Evolutionary conservation across 1,140 invertebrate genomes (phyloP), one percentile per base, ranked within the genome.

Genomic region (Melanaphis sacchari): DNA sequence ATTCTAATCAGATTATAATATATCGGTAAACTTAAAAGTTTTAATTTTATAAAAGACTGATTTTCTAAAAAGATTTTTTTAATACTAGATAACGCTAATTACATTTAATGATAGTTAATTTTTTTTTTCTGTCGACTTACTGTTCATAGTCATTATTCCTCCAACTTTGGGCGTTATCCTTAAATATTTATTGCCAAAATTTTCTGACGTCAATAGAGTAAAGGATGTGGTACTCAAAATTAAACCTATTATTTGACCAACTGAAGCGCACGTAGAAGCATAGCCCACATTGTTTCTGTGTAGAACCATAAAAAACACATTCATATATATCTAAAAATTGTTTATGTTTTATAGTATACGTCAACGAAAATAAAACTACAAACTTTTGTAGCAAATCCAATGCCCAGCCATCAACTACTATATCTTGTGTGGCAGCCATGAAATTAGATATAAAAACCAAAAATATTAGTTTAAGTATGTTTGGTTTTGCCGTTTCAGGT

Each of bases 401-500:
- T 3, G 99, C 99, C 99, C 99, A 99, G 9, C 99, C 99, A 96
- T 99, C 99, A 1, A 99, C 99, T 90, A 99, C 99, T 95, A 99
- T 99, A 95, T 99, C 99, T 96, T 99, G 99, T 36, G 99, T 99
- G 2, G 99, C 99, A 15, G 99, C 99, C 90, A 99, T 96, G 94
- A 99, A 99, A 94, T 99, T 99, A 4, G 4, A 2, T 3, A 36
- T 8, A 2, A 91, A 36, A 46, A 91, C 43, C 84, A 98, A 96
- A 36, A 96, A 94, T 22, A 98, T 99, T 11, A 99, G 95, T 43
- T 97, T 95, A 66, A 96, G 96, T 90, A 99, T 97, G 95, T 98
- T 97, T 0, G 98, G 98, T n/a, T 96, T 59, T 31, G 18, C 40
- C 11, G 36, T 81, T 36, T 54, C 38, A 2, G 36, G 21, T 6